phyloP scores from a whole-genome alignment of 2,113 vertebrate species.

The Numida meleagris region DNA sequence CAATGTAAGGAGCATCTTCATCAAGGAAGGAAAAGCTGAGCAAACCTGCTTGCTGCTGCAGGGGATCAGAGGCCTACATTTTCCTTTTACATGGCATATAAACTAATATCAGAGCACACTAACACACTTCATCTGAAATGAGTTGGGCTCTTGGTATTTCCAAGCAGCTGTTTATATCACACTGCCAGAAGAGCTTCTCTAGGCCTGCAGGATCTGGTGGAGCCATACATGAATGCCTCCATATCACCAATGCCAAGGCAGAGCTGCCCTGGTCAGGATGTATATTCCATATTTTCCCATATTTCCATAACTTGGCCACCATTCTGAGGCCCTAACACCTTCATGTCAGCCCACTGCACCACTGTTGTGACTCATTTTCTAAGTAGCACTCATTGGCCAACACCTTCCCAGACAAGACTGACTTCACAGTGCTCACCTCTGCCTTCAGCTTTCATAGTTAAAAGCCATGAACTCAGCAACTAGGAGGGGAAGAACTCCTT shows the following conservation, averaged over 20 bases:
- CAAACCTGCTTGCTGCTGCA: not conserved
- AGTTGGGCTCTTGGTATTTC: not conserved
- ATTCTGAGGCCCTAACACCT: not conserved
- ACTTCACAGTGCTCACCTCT: not conserved
- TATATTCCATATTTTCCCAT: not conserved
- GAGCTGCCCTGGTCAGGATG: not conserved
- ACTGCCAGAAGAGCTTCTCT: not conserved
- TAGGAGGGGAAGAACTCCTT: not conserved
- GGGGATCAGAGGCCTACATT: not conserved
- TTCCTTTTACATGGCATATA: not conserved
- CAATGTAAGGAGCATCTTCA: not conserved
- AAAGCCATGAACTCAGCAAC: not conserved
- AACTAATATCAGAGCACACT: not conserved
- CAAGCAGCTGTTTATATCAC: not conserved
- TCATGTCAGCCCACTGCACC: rapidly evolving
- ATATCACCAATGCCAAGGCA: not conserved
- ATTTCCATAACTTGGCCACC: not conserved
- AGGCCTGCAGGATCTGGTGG: not conserved
- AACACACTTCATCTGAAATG: rapidly evolving
- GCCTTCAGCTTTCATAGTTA: not conserved
- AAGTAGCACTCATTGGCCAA: rapidly evolving
- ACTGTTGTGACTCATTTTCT: rapidly evolving
- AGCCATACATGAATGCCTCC: not conserved
- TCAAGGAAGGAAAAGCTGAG: not conserved
- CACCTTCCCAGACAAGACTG: not conserved